Evolutionary conservation across 2,113 vertebrate genomes (phyloP), one percentile per base, ranked within the genome.

Genomic region (Electrona antarctica): DNA sequence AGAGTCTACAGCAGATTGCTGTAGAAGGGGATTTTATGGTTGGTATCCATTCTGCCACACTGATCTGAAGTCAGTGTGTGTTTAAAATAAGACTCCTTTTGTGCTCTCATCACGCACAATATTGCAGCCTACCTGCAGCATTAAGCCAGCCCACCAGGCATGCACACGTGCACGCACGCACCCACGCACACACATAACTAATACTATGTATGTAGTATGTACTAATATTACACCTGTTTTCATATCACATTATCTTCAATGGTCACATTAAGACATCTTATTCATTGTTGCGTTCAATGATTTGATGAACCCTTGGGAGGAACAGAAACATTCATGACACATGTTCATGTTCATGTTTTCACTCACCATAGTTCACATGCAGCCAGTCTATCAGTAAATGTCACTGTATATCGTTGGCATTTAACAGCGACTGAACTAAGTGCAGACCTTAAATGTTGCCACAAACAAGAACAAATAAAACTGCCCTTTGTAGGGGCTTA

Each of bases 371-470:
- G 84, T 83, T 82, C 86, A 80, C 79, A 85, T 80, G 78, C 84
- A 81, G 83, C 80, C 82, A 73, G 56, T 64, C 77, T 82, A 88
- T 90, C 85, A 83, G 78, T 73, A 90, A 91, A 91, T 91, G 89
- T 89, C 89, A 90, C 79, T 85, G 90, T 87, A 90, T 90, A 86
- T 85, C 77, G 88, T 90, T 91, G 88, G 88, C 89, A 90, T 91
- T 91, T 82, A 86, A 78, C 82, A 78, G 76, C 69, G 74, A 83
- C 73, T 78, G 84, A 89, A 81, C 74, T 78, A 60, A 62, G 74
- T 76, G 74, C 46, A 5, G 45, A 82, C 59, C 64, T 69, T 64
- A 47, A 8, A n/a, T 48, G n/a, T 71, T 33, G 71, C 64, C 67
- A 51, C 61, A 79, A 69, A 71, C 69, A 61, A 74, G 63, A 48